Evolutionary conservation across 2,888 invertebrate species (phyloP).

Genomic region (Heliconius hortense): DNA sequence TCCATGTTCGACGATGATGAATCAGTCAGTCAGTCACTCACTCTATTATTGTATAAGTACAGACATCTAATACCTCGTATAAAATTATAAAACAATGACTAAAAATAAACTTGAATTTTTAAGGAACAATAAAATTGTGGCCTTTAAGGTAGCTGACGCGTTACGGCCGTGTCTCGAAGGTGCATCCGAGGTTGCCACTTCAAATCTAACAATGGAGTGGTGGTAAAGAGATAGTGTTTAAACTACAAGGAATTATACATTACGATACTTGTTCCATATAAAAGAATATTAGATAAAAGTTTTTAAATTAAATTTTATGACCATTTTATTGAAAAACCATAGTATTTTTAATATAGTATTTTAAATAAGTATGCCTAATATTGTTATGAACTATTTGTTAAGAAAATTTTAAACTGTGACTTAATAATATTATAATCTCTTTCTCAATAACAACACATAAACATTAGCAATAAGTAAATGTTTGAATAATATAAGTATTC

Average conservation of each 20-base stretch:
- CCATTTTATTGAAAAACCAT: no score
- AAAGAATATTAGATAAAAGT: background rate
- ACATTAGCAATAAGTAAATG: no score
- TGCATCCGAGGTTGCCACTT: constrained; percentile 38
- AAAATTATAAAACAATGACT: constrained; percentile 7
- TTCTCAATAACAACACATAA: no score
- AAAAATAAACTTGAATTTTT: constrained; percentile 18
- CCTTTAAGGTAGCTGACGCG: constrained; percentile 43
- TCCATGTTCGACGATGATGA: no score
- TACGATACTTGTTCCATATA: background rate
- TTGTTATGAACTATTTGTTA: no score
- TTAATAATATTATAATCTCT: no score
- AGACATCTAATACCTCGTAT: background rate
- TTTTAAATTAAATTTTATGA: no score
- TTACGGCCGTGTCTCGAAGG: constrained; percentile 44
- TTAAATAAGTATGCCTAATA: no score
- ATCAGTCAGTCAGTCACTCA: background rate
- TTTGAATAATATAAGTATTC: no score
- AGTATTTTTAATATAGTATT: no score
- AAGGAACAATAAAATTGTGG: constrained; percentile 35
- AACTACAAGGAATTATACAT: background rate
- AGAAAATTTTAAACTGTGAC: no score
- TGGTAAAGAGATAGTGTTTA: constrained; percentile 7
- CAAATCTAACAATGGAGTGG: constrained; percentile 22
- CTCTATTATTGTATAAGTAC: background rate